phyloP scores from a whole-genome alignment of 2,113 vertebrate species.

The Cottus gobio region DNA sequence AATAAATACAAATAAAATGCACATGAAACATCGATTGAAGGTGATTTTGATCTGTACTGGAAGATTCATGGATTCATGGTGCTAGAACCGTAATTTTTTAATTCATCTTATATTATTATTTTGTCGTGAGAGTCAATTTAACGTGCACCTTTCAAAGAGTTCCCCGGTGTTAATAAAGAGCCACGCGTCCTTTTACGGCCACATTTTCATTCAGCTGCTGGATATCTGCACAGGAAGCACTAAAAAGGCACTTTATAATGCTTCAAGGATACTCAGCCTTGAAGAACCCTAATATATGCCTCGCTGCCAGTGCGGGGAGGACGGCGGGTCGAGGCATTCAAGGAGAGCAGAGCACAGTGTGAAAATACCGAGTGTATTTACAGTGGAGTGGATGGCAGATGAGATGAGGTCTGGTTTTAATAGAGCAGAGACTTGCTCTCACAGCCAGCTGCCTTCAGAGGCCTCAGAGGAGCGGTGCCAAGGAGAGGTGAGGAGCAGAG shows the following conservation, averaged over 20 bases:
- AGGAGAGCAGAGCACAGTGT: slow-evolving; percentile 60
- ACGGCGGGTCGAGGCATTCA: slow-evolving; percentile 59
- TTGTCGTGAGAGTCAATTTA: slow-evolving; percentile 30
- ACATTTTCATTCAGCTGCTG: slow-evolving; percentile 44
- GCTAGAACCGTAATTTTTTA: slow-evolving; percentile 27
- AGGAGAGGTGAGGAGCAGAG: slow-evolving; percentile 66
- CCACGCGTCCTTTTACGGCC: slow-evolving; percentile 34
- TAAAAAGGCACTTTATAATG: slow-evolving; percentile 60
- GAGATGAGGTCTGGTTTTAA: slow-evolving; percentile 73
- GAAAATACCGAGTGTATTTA: slow-evolving; percentile 69
- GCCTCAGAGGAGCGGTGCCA: slow-evolving; percentile 69
- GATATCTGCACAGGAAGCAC: slow-evolving; percentile 44
- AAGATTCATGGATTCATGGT: background rate
- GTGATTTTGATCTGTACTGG: slow-evolving; percentile 3
- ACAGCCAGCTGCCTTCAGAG: slow-evolving; percentile 69
- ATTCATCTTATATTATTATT: slow-evolving; percentile 41
- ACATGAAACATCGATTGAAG: slow-evolving; percentile 12
- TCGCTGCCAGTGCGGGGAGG: slow-evolving; percentile 50
- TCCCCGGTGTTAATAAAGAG: slow-evolving; percentile 35
- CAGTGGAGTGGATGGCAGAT: slow-evolving; percentile 71
- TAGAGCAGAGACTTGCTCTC: slow-evolving; percentile 67
- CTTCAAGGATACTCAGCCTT: slow-evolving; percentile 71
- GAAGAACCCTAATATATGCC: slow-evolving; percentile 69
- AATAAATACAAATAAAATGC: slow-evolving; percentile 7
- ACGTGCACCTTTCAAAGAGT: slow-evolving; percentile 26